Percentiles rank a stretch among this genome's conserved stretches.
phyloP scores from a whole-genome alignment of 1,140 invertebrate species.

The Drosophila triauraria region DNA sequence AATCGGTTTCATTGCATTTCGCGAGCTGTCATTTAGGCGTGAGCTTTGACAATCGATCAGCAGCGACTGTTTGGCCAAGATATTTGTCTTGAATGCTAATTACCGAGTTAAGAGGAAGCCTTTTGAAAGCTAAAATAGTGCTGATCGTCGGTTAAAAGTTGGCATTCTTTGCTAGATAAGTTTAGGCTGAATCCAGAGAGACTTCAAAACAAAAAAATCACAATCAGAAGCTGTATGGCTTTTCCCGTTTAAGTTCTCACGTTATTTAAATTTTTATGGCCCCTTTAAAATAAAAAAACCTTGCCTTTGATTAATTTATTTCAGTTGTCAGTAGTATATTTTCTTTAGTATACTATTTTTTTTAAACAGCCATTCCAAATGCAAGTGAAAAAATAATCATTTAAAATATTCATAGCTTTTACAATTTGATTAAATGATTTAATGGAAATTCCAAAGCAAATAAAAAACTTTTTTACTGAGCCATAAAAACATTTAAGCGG shows the following conservation, averaged over 20 bases:
- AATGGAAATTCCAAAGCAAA: neutral
- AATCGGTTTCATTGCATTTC: slow-evolving; percentile 31
- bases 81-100: slow-evolving; percentile 44
- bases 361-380: neutral
- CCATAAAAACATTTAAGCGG: neutral
- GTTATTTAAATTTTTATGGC: neutral
- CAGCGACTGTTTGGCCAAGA: slow-evolving; percentile 2
- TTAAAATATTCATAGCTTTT: slow-evolving; percentile 2
- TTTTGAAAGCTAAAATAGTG: too few species aligned
- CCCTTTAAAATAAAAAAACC: too few species aligned
- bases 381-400: neutral
- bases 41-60: slow-evolving; percentile 40
- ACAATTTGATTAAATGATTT: neutral
- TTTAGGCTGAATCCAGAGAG: neutral
- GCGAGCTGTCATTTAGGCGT: slow-evolving; percentile 42
- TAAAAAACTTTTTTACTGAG: neutral
- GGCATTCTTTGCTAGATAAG: neutral
- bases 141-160: neutral
- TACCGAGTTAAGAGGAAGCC: neutral
- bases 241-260: neutral
- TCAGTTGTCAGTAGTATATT: neutral
- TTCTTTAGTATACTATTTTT: neutral
- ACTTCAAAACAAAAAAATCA: too few species aligned
- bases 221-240: too few species aligned
- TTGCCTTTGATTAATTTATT: neutral